Evolutionary conservation across 2,888 invertebrate species (phyloP).

Genomic region (Mesopsocus fuscifrons): DNA sequence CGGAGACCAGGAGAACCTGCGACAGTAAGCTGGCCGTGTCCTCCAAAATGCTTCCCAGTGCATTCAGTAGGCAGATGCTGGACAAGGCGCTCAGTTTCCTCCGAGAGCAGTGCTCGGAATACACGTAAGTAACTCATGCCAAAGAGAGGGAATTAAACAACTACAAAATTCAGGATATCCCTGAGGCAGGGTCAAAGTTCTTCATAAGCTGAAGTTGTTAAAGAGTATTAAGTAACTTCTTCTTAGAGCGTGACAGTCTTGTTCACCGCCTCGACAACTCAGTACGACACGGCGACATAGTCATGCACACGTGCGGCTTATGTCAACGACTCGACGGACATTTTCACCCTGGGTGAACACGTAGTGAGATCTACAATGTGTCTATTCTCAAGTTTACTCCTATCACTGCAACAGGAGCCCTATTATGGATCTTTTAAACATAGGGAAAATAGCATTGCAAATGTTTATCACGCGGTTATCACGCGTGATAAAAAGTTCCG

Average conservation of each 20-base stretch:
- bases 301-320: too few relatives aligned
- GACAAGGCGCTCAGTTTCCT: conserved; percentile 37
- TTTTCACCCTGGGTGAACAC: too few relatives aligned
- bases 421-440: too few relatives aligned
- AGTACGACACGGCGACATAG: too few relatives aligned
- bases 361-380: too few relatives aligned
- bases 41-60: conserved; percentile 25
- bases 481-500: too few relatives aligned
- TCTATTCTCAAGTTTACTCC: too few relatives aligned
- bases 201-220: not conserved
- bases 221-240: not conserved
- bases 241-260: not conserved
- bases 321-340: too few relatives aligned
- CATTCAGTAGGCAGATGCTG: conserved; percentile 33
- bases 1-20: conserved; percentile 31
- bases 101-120: conserved; percentile 36
- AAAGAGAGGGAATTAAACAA: conserved; percentile 1
- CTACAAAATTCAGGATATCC: conserved; percentile 6
- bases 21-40: conserved; percentile 26
- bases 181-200: not conserved
- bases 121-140: conserved; percentile 32
- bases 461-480: too few relatives aligned
- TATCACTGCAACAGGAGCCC: too few relatives aligned
- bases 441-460: too few relatives aligned
- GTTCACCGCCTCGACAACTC: too few relatives aligned